Evolutionary conservation across 2,797 vertebrate genomes (phyloP).

Genomic region (Eremophila alpestris): DNA sequence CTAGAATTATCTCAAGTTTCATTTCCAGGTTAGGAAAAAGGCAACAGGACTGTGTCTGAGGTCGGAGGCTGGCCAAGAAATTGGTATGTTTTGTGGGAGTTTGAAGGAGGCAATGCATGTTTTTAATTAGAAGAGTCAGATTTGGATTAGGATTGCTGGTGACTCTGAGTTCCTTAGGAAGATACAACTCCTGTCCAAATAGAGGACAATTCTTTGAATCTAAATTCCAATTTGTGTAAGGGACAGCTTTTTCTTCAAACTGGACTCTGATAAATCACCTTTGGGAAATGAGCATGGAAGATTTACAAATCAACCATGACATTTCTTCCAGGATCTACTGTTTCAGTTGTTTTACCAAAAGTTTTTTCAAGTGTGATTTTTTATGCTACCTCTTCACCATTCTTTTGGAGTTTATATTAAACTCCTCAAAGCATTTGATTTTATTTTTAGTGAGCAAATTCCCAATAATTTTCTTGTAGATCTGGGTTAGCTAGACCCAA

Average conservation of each 20-base stretch:
- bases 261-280: neutral
- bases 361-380: neutral
- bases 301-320: neutral
- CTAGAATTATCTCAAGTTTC: neutral
- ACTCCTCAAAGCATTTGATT: neutral
- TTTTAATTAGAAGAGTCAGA: neutral
- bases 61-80: neutral
- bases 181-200: neutral
- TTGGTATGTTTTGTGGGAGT: neutral
- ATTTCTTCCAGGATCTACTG: neutral
- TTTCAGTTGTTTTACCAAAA: neutral
- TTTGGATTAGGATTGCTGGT: neutral
- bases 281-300: neutral
- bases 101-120: neutral
- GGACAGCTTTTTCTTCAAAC: neutral
- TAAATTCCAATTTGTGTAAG: neutral
- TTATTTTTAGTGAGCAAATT: neutral
- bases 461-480: neutral
- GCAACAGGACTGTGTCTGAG: neutral
- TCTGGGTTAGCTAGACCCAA: neutral
- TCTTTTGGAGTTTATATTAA: neutral
- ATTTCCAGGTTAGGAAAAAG: neutral
- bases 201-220: too few species aligned
- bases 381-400: neutral
- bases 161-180: neutral